Conservation (phyloP, 1,140 invertebrate species). For the Leptoteleia sp. region DNA sequence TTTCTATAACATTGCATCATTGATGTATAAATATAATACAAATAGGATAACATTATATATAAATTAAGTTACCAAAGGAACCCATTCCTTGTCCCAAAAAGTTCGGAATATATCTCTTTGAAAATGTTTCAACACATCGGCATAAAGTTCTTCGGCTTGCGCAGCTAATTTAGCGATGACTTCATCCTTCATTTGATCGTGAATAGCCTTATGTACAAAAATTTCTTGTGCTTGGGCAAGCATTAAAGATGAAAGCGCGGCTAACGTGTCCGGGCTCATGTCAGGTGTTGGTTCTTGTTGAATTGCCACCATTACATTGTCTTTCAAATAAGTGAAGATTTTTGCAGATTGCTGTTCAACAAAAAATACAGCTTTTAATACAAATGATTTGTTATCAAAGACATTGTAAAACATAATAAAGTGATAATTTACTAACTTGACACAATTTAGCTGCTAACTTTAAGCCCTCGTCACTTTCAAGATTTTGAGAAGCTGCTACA, state of each 20-base stretch:
- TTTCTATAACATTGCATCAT: too few species aligned
- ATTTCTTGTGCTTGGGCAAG: slow-evolving; percentile 98
- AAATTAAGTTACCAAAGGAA: slow-evolving; percentile 83
- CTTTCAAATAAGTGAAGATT: slow-evolving; percentile 94
- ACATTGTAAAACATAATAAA: too few species aligned
- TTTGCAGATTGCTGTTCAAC: slow-evolving; percentile 91
- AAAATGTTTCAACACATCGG: slow-evolving; percentile 93
- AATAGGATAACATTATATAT: too few species aligned
- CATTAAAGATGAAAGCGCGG: slow-evolving; percentile 93
- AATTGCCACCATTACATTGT: slow-evolving; percentile 90
- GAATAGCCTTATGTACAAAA: slow-evolving; percentile 96
- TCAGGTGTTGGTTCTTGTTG: slow-evolving; percentile 98
- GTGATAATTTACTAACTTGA: slow-evolving; percentile 85
- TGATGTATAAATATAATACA: too few species aligned
- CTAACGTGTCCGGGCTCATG: slow-evolving; percentile 94
- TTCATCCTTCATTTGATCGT: slow-evolving; percentile 96
- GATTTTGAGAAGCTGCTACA: slow-evolving; percentile 91
- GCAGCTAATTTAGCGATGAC: slow-evolving; percentile 95
- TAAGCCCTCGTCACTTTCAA: slow-evolving; percentile 95
- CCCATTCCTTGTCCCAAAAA: slow-evolving; percentile 95
- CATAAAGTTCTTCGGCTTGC: slow-evolving; percentile 96
- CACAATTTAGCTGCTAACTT: slow-evolving; percentile 88
- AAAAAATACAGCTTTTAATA: not conserved
- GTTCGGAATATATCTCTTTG: slow-evolving; percentile 91
- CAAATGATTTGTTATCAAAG: too few species aligned